Percentiles rank a stretch among this genome's conserved stretches.
These are phyloP conservation scores for Eulemur rufifrons DNA, from an alignment of 2,113 vertebrate genomes.

Conservation along the genomic window DNA sequence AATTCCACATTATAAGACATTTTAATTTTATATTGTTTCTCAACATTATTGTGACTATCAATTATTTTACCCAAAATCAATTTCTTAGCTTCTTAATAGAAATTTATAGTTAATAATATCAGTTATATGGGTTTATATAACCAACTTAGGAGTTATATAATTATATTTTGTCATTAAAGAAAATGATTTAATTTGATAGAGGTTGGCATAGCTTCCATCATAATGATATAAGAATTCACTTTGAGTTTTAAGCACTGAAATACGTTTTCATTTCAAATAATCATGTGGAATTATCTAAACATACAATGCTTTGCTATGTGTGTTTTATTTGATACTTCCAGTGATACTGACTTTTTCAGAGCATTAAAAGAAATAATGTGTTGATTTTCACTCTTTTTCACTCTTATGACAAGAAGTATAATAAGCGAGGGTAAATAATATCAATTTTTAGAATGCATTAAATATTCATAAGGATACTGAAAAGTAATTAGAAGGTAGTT, in stretches of 20 bases:
- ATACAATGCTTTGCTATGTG: neutral
- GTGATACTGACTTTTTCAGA: neutral
- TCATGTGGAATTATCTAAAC: neutral
- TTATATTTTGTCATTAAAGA: neutral
- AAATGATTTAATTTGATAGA: neutral
- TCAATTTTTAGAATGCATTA: neutral
- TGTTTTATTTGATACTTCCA: neutral
- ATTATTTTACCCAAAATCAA: neutral
- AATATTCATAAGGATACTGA: neutral
- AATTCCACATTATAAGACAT: neutral
- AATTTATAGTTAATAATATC: neutral
- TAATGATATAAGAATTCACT: neutral
- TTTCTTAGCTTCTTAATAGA: neutral
- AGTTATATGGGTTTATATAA: neutral
- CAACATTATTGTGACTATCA: neutral
- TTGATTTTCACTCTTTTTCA: conserved; percentile 17
- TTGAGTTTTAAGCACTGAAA: neutral
- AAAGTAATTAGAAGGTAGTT: neutral
- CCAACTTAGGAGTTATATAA: neutral
- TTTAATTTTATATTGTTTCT: neutral
- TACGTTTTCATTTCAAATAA: neutral
- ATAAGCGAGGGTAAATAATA: conserved; percentile 14
- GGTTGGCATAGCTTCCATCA: neutral
- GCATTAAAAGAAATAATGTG: neutral
- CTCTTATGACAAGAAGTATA: neutral